These are phyloP conservation scores for Scarus forsteni DNA, from an alignment of 2,797 vertebrate genomes.

Conservation along the genomic window DNA sequence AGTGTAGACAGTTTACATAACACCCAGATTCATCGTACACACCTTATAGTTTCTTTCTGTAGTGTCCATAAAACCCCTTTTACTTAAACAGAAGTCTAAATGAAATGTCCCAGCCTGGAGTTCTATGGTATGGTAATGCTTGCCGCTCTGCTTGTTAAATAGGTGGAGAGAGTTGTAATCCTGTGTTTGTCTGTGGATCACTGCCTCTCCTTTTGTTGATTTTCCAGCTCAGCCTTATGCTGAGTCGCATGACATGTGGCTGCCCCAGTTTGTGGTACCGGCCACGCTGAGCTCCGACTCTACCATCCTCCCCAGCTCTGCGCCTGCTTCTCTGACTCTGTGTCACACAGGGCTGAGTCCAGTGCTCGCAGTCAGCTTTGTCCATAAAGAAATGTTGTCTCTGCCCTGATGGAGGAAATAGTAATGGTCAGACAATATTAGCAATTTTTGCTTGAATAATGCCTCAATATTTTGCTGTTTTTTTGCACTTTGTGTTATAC, in stretches of 20 bases:
- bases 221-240: constrained; percentile 66
- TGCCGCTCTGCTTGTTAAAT: constrained; percentile 51
- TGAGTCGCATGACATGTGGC: constrained; percentile 72
- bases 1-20: background rate
- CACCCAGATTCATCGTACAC: background rate
- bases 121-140: constrained; percentile 12
- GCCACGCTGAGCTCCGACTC: constrained; percentile 57
- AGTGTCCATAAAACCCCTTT: background rate
- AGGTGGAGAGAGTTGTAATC: constrained; percentile 54
- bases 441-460: constrained; percentile 13
- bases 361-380: constrained; percentile 51
- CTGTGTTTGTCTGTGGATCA: constrained; percentile 43
- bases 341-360: constrained; percentile 25
- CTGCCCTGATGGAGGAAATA: constrained; percentile 34
- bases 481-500: background rate
- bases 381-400: constrained; percentile 52
- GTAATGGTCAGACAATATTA: constrained; percentile 17
- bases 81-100: background rate
- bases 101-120: background rate
- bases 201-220: constrained; percentile 56
- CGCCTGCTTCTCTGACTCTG: constrained; percentile 48
- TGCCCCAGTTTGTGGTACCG: constrained; percentile 67
- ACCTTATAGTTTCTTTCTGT: background rate
- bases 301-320: constrained; percentile 30
- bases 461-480: background rate